These are phyloP conservation scores for Papilio xuthus DNA, from an alignment of 1,140 invertebrate species.

Conservation along the genomic window DNA sequence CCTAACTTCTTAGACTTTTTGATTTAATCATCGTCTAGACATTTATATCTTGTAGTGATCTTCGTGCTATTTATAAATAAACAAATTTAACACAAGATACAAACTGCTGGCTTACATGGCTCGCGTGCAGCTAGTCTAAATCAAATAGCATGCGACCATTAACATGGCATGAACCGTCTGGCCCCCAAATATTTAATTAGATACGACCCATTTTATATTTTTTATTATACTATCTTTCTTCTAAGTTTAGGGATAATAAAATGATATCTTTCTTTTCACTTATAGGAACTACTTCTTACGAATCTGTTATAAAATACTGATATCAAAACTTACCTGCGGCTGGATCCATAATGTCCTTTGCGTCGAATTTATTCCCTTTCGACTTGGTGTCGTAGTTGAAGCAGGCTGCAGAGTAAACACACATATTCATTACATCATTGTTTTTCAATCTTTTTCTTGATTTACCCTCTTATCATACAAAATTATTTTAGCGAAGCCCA, in stretches of 20 bases:
- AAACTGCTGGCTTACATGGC: too few species aligned
- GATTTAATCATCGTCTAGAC: too few species aligned
- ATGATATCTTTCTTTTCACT: neutral
- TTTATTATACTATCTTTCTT: too few species aligned
- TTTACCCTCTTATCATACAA: neutral
- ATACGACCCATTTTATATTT: too few species aligned
- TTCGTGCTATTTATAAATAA: neutral
- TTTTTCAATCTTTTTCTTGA: neutral
- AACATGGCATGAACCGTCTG: neutral
- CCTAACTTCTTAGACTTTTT: too few species aligned
- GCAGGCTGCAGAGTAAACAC: constrained; percentile 64
- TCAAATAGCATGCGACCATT: neutral
- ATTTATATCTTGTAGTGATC: too few species aligned
- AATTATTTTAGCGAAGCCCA: neutral
- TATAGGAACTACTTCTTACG: neutral
- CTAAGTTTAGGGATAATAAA: neutral
- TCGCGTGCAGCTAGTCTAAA: too few species aligned
- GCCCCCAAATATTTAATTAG: neutral
- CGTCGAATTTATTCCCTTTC: constrained; percentile 49
- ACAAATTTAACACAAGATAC: too few species aligned
- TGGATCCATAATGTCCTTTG: constrained; percentile 61
- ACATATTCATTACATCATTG: neutral
- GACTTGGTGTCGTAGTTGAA: constrained; percentile 71
- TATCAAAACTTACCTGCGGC: constrained; percentile 50
- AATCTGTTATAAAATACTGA: too few species aligned